phyloP scores from a whole-genome alignment of 2,113 vertebrate genomes.

The Lagopus muta region DNA sequence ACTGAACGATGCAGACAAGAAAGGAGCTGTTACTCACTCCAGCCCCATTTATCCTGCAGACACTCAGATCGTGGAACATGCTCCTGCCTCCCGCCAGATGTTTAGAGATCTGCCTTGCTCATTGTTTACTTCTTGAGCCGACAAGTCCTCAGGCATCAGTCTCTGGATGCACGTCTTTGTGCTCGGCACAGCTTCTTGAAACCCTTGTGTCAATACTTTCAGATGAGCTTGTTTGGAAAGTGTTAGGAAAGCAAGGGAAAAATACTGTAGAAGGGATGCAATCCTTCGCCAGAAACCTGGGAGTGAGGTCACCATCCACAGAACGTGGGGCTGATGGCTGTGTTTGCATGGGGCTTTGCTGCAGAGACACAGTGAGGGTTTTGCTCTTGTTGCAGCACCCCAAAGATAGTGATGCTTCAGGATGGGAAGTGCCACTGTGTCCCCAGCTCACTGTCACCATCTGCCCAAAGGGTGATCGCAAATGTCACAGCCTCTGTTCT shows the following conservation, averaged over 20 bases:
- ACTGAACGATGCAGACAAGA: neutral
- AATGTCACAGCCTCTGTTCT: neutral
- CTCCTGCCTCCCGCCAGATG: constrained; percentile 29
- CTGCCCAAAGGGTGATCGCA: rapidly evolving
- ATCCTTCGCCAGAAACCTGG: neutral
- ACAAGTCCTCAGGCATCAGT: neutral
- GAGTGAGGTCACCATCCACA: neutral
- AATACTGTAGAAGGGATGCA: neutral
- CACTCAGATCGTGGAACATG: constrained; percentile 12
- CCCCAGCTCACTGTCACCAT: rapidly evolving
- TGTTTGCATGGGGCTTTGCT: neutral
- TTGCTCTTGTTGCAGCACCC: neutral
- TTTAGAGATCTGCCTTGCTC: constrained; percentile 12
- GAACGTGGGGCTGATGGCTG: neutral
- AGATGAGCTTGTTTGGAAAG: constrained; percentile 40
- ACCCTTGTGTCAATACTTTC: constrained; percentile 18
- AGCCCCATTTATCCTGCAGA: constrained; percentile 49
- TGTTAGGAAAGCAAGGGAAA: constrained; percentile 37
- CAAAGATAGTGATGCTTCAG: neutral
- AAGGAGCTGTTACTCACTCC: neutral
- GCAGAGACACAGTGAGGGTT: rapidly evolving
- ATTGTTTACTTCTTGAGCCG: constrained; percentile 39
- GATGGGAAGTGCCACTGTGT: neutral
- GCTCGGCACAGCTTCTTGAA: constrained; percentile 30
- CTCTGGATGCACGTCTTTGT: neutral